A percentile compares a stretch with the other conserved stretches of the same genome.
Conservation (phyloP, 1,140 invertebrate species). For the Achroia grisella region DNA sequence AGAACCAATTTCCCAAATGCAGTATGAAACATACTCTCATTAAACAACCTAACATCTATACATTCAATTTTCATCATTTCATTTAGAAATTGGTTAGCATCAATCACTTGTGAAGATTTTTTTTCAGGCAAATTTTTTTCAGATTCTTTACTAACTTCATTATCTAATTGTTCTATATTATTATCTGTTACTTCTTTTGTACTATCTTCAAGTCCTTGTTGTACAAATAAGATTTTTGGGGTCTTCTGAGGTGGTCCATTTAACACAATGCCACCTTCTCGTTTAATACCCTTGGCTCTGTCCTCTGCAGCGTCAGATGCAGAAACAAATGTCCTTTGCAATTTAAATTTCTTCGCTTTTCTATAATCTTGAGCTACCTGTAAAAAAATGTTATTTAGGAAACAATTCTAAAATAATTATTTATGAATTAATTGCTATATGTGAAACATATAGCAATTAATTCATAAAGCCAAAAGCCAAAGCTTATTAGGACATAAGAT, state of each 20-base stretch:
- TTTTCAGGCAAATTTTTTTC: slow-evolving; percentile 6
- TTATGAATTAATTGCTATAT: no score
- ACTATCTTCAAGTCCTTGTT: slow-evolving; percentile 19
- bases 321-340: slow-evolving; percentile 78
- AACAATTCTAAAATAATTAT: no score
- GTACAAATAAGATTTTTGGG: slow-evolving; percentile 44
- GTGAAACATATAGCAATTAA: no score
- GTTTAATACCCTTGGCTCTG: slow-evolving; percentile 66
- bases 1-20: slow-evolving; percentile 44
- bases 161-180: not conserved
- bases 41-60: slow-evolving; percentile 35
- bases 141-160: not conserved
- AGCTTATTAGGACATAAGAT: no score
- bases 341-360: slow-evolving; percentile 73
- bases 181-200: slow-evolving; percentile 8
- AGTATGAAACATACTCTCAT: slow-evolving; percentile 51
- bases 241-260: slow-evolving; percentile 26
- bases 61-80: slow-evolving; percentile 41
- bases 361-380: slow-evolving; percentile 74
- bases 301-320: slow-evolving; percentile 78
- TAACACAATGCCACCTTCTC: slow-evolving; percentile 63
- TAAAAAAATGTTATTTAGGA: slow-evolving; percentile 18
- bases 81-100: slow-evolving; percentile 30
- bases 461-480: no score
- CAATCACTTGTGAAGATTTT: slow-evolving; percentile 5